Evolutionary conservation across 2,113 vertebrate species (phyloP).

Genomic region (Fregata magnificens): DNA sequence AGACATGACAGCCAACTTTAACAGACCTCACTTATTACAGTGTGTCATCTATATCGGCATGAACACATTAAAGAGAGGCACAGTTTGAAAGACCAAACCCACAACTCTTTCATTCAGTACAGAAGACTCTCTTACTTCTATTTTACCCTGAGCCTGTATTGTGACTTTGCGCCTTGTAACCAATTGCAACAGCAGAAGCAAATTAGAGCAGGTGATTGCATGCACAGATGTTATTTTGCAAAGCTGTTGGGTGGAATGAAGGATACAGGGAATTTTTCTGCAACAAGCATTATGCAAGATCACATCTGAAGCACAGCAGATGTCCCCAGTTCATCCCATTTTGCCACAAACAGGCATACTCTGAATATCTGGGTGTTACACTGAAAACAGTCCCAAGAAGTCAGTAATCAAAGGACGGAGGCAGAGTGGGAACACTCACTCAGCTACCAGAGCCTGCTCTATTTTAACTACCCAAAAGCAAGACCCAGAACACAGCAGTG

Average conservation of each 20-base stretch:
- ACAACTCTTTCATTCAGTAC: neutral
- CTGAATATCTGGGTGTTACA: neutral
- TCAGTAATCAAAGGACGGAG: neutral
- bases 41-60: neutral
- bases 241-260: neutral
- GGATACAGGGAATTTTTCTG: neutral
- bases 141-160: neutral
- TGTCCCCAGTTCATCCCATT: neutral
- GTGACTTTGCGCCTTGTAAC: neutral
- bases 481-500: neutral
- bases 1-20: neutral
- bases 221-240: neutral
- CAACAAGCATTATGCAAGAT: neutral
- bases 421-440: neutral
- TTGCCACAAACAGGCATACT: neutral
- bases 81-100: neutral
- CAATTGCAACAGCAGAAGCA: slow-evolving; percentile 1
- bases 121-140: neutral
- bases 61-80: neutral
- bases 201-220: slow-evolving; percentile 13
- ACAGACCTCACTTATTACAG: neutral
- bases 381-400: neutral
- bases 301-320: neutral
- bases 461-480: neutral
- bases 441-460: neutral